Evolutionary conservation across 1,140 invertebrate species (phyloP).

Genomic region (Stegodyphus dumicola): DNA sequence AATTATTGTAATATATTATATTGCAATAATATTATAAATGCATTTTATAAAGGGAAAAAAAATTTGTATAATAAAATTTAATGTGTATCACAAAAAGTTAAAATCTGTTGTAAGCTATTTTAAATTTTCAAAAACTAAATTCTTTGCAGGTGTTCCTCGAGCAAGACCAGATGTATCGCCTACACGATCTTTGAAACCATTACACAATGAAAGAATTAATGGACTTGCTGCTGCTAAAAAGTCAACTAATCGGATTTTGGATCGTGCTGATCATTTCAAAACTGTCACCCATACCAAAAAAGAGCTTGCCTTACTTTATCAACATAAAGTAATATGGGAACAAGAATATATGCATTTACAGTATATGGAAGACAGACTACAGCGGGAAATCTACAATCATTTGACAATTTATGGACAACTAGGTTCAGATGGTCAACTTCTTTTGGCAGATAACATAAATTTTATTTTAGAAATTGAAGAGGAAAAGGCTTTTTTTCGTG

Average conservation of each 20-base stretch:
- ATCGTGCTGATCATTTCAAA: constrained; percentile 54
- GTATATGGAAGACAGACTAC: constrained; percentile 57
- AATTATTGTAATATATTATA: no score
- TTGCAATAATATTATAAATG: no score
- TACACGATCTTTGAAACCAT: constrained; percentile 89
- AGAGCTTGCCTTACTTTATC: constrained; percentile 52
- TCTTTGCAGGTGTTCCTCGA: constrained; percentile 36
- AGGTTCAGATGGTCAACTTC: constrained; percentile 33
- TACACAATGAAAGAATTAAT: constrained; percentile 48
- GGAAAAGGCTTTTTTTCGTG: constrained; percentile 55
- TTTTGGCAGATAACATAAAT: constrained; percentile 54
- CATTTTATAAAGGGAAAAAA: no score
- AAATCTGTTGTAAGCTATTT: no score
- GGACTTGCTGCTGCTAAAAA: constrained; percentile 39
- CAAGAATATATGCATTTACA: constrained; percentile 59
- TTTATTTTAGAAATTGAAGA: constrained; percentile 58
- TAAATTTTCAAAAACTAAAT: no score
- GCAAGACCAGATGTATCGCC: constrained; percentile 50
- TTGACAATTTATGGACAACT: constrained; percentile 55
- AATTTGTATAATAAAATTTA: no score
- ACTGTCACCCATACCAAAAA: constrained; percentile 42
- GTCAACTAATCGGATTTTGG: constrained; percentile 34
- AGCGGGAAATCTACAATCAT: constrained; percentile 58
- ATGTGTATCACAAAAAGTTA: no score
- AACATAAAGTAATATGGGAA: constrained; percentile 61